Percentiles rank a stretch among this genome's conserved stretches.
Evolutionary conservation across 2,113 vertebrate species (phyloP).

Genomic region (Pao palembangensis): DNA sequence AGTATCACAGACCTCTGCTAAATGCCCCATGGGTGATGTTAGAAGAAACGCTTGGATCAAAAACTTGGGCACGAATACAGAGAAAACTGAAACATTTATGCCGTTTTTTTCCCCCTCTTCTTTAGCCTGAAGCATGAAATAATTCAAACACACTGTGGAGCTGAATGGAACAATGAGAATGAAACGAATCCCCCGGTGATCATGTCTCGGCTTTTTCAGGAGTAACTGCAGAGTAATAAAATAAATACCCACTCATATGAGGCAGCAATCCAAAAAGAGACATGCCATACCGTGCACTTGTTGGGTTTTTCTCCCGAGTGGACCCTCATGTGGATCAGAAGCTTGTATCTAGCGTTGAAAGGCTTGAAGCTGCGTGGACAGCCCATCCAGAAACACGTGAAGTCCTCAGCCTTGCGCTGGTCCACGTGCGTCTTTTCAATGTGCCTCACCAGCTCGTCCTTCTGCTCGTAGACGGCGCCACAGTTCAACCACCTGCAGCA

Average conservation of each 20-base stretch:
- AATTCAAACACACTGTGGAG: constrained; percentile 22
- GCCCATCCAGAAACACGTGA: constrained; percentile 91
- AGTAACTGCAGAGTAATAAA: no score
- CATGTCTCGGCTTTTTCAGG: no score
- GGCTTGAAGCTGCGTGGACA: constrained; percentile 89
- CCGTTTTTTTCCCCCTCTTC: not conserved
- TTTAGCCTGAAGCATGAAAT: constrained; percentile 15
- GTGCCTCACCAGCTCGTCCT: constrained; percentile 89
- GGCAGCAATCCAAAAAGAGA: no score
- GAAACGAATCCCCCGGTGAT: not conserved
- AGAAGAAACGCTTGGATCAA: constrained; percentile 17
- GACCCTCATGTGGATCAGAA: constrained; percentile 97
- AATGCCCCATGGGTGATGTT: constrained; percentile 53
- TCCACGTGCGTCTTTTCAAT: constrained; percentile 94
- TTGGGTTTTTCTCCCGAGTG: constrained; percentile 98
- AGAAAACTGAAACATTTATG: constrained; percentile 33
- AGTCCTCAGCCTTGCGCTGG: constrained; percentile 92
- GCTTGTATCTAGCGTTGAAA: constrained; percentile 96
- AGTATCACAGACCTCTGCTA: constrained; percentile 59
- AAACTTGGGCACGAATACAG: constrained; percentile 36
- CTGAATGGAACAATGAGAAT: constrained; percentile 20
- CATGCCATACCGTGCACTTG: constrained; percentile 88
- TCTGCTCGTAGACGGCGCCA: constrained; percentile 81
- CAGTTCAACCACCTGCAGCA: constrained; percentile 88
- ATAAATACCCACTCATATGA: no score